These are phyloP conservation scores for Pantherophis guttatus DNA, from an alignment of 2,113 vertebrate species.

Conservation along the genomic window DNA sequence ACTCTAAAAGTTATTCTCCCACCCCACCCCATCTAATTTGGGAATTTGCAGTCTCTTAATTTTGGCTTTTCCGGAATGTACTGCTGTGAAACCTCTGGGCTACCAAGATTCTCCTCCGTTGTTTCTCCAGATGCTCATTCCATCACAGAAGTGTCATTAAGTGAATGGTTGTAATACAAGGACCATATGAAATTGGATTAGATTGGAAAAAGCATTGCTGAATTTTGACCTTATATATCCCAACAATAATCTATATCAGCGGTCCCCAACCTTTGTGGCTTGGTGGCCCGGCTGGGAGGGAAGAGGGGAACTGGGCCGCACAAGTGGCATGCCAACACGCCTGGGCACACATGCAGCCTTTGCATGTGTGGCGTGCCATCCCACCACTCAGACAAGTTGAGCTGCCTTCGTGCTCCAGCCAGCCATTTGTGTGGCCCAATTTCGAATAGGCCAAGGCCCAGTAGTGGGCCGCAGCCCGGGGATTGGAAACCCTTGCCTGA, in stretches of 20 bases:
- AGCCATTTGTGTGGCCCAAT: background rate
- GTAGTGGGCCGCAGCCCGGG: no score
- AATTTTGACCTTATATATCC: background rate
- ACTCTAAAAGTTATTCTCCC: background rate
- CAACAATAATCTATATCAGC: background rate
- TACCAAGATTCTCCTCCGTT: background rate
- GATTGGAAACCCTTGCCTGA: background rate
- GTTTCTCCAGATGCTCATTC: background rate
- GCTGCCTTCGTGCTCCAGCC: background rate
- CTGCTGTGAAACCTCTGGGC: background rate
- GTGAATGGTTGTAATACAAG: background rate
- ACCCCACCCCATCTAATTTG: background rate
- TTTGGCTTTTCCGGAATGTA: background rate
- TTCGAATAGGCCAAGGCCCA: background rate
- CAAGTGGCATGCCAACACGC: background rate
- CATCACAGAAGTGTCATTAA: background rate
- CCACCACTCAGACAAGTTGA: no score
- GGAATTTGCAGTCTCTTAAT: background rate
- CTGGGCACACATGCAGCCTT: background rate
- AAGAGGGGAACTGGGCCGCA: background rate
- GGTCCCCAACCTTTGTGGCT: background rate
- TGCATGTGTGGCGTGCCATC: background rate
- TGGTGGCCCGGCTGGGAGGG: background rate
- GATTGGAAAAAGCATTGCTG: background rate
- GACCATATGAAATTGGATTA: background rate